phyloP scores from a whole-genome alignment of 2,113 vertebrate genomes.

The Merops nubicus region DNA sequence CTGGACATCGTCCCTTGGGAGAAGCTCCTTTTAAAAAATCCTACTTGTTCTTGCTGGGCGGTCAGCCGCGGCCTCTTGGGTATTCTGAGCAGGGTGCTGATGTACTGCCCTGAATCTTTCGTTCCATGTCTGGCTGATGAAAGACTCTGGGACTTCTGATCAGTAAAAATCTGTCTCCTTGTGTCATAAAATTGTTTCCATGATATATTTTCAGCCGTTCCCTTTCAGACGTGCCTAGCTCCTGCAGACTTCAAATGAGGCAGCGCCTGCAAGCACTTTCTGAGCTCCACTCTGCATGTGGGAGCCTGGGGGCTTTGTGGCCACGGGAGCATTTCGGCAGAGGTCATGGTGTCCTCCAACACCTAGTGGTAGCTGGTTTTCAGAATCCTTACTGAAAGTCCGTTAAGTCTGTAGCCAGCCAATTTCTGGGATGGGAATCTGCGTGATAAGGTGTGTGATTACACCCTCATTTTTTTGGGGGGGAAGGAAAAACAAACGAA shows the following conservation, averaged over 20 bases:
- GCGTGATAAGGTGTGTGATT: not conserved
- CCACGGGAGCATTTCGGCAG: accelerated
- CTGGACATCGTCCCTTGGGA: not conserved
- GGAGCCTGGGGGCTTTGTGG: not conserved
- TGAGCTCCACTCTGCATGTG: accelerated
- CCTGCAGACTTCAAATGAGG: not conserved
- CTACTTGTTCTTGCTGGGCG: not conserved
- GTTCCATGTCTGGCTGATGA: not conserved
- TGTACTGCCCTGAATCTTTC: not conserved
- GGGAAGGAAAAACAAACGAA: not conserved
- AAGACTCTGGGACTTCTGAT: not conserved
- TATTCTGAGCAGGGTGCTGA: accelerated
- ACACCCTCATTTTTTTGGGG: not conserved
- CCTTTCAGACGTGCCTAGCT: accelerated
- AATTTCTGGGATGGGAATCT: not conserved
- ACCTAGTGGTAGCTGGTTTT: accelerated
- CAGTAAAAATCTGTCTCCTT: not conserved
- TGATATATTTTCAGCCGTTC: not conserved
- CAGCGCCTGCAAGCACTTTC: not conserved
- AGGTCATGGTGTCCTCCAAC: accelerated
- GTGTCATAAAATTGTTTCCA: not conserved
- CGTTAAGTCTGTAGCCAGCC: not conserved
- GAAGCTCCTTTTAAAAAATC: not conserved
- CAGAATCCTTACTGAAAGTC: not conserved
- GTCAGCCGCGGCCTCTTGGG: not conserved